Evolutionary conservation across 2,888 invertebrate species (phyloP).

Genomic region (Gibbula magus): DNA sequence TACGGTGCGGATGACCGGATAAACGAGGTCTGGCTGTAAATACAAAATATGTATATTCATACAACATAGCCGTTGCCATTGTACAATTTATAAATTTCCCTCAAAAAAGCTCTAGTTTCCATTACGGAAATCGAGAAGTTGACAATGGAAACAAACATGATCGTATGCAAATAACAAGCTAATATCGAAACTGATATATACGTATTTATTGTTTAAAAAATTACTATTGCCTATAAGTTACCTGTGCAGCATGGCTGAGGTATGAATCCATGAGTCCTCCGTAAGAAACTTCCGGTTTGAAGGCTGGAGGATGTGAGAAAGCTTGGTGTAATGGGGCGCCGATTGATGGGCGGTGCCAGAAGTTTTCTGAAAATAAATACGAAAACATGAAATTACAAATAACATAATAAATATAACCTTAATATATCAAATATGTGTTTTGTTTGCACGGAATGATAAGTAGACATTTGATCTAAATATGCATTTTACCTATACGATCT

Average conservation of each 20-base stretch:
- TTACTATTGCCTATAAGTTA: conserved; percentile 37
- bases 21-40: too few species aligned
- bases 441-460: too few species aligned
- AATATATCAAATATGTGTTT: too few species aligned
- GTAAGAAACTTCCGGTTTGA: conserved; percentile 54
- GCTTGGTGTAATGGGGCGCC: conserved; percentile 47
- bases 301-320: conserved; percentile 41
- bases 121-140: not conserved
- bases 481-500: too few species aligned
- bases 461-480: too few species aligned
- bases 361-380: conserved; percentile 54
- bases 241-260: conserved; percentile 63
- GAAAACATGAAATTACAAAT: too few species aligned
- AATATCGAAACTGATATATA: not conserved
- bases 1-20: too few species aligned
- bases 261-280: conserved; percentile 63
- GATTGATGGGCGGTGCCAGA: conserved; percentile 62
- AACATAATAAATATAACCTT: too few species aligned
- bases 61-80: not conserved
- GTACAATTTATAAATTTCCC: too few species aligned
- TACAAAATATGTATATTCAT: too few species aligned
- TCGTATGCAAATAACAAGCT: too few species aligned
- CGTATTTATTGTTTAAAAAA: not conserved
- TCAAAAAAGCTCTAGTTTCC: not conserved
- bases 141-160: too few species aligned